phyloP scores from a whole-genome alignment of 2,888 invertebrate species.

The Drosophila atripex region DNA sequence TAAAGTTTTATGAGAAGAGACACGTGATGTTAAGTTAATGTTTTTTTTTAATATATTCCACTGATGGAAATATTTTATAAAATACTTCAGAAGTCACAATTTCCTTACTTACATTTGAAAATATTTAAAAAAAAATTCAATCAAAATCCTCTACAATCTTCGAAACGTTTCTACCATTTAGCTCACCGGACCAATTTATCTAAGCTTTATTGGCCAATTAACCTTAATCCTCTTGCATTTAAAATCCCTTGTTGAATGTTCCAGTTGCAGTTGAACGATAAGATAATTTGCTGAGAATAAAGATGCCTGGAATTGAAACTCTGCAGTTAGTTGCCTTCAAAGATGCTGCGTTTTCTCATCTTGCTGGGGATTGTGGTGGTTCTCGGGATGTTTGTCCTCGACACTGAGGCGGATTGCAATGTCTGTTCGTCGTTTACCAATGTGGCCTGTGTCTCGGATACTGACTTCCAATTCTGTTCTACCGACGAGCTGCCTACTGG shows the following conservation, averaged over 20 bases:
- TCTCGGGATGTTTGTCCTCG: slow-evolving; percentile 6
- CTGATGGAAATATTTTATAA: background rate
- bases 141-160: no score
- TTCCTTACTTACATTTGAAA: no score
- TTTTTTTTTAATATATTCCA: background rate
- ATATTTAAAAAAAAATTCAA: no score
- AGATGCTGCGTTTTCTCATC: slow-evolving; percentile 32
- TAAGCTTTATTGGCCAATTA: background rate
- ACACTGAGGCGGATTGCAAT: slow-evolving; percentile 52
- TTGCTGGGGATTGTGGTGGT: slow-evolving; percentile 9
- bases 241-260: slow-evolving; percentile 12
- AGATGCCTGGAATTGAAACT: background rate
- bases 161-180: background rate
- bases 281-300: slow-evolving; percentile 27
- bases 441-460: slow-evolving; percentile 66
- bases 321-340: slow-evolving; percentile 15
- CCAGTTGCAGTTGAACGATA: slow-evolving; percentile 10
- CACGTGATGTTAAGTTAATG: background rate
- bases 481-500: slow-evolving; percentile 41
- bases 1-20: background rate
- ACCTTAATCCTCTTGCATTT: slow-evolving; percentile 7
- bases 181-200: background rate
- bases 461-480: slow-evolving; percentile 61
- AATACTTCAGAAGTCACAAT: background rate
- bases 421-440: slow-evolving; percentile 41